Conservation (phyloP, 1,140 invertebrate genomes). For the Homarus americanus region DNA sequence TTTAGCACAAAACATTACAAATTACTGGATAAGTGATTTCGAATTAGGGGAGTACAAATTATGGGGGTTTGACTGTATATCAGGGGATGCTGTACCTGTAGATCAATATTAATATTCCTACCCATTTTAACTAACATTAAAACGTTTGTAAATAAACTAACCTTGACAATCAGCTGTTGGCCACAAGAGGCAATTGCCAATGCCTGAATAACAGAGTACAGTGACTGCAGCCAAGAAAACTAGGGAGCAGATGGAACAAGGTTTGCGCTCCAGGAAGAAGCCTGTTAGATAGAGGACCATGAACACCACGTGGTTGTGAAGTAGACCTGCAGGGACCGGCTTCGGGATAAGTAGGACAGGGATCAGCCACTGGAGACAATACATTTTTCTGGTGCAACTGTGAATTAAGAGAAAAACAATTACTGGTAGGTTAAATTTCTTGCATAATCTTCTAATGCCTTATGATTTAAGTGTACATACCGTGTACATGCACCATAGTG, state of each 20-base stretch:
- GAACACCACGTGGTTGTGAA: conserved; percentile 98
- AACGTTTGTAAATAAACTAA: too few species aligned
- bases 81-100: too few species aligned
- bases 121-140: too few species aligned
- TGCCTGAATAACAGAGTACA: conserved; percentile 96
- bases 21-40: too few species aligned
- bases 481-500: too few species aligned
- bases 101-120: too few species aligned
- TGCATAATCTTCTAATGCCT: too few species aligned
- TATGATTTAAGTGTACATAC: too few species aligned
- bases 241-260: conserved; percentile 94
- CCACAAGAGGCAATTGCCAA: conserved; percentile 96
- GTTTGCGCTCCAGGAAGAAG: conserved; percentile 93
- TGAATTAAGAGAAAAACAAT: background rate
- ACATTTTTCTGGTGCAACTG: conserved; percentile 84
- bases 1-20: too few species aligned
- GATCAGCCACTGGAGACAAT: conserved; percentile 98
- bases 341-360: conserved; percentile 98
- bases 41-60: too few species aligned
- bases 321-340: conserved; percentile 94
- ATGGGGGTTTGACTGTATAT: too few species aligned
- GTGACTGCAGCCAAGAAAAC: conserved; percentile 95
- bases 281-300: conserved; percentile 91
- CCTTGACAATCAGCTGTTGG: conserved; percentile 71
- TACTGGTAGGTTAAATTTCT: too few species aligned